Percentiles rank a stretch among this genome's conserved stretches.
Evolutionary conservation across 2,113 vertebrate genomes (phyloP).

Genomic region (Castor canadensis): DNA sequence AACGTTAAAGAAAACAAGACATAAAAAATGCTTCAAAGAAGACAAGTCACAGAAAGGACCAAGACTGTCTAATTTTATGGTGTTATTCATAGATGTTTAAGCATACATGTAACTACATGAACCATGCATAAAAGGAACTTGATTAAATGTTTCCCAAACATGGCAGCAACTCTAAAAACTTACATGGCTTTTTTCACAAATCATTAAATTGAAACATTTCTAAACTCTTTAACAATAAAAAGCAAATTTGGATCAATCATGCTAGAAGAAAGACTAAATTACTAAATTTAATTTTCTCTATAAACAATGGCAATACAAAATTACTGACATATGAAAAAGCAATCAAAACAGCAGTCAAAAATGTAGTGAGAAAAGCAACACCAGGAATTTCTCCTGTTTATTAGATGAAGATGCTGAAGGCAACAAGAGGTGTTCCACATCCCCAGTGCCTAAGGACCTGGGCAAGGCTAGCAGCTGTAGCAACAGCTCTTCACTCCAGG

Average conservation of each 20-base stretch:
- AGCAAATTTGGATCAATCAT: slow-evolving; percentile 18
- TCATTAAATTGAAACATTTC: background rate
- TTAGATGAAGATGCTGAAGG: background rate
- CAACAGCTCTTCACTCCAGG: background rate
- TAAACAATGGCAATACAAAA: slow-evolving; percentile 39
- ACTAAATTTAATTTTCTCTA: background rate
- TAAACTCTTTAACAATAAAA: slow-evolving; percentile 13
- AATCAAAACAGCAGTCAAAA: background rate
- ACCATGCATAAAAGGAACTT: background rate
- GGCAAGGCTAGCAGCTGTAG: background rate
- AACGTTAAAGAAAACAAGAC: slow-evolving; percentile 25
- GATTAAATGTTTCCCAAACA: slow-evolving; percentile 1
- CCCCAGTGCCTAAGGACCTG: background rate
- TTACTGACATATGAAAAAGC: background rate
- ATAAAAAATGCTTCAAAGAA: slow-evolving; percentile 16
- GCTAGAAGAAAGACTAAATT: background rate
- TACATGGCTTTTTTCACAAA: background rate
- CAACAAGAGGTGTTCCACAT: background rate
- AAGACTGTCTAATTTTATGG: background rate
- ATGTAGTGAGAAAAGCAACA: background rate
- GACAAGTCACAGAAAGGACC: background rate
- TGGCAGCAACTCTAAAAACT: slow-evolving; percentile 19
- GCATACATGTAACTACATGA: background rate
- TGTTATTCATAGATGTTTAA: slow-evolving; percentile 42
- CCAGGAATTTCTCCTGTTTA: background rate